Evolutionary conservation across 2,113 vertebrate genomes (phyloP).

Genomic region (Heterochromis multidens): DNA sequence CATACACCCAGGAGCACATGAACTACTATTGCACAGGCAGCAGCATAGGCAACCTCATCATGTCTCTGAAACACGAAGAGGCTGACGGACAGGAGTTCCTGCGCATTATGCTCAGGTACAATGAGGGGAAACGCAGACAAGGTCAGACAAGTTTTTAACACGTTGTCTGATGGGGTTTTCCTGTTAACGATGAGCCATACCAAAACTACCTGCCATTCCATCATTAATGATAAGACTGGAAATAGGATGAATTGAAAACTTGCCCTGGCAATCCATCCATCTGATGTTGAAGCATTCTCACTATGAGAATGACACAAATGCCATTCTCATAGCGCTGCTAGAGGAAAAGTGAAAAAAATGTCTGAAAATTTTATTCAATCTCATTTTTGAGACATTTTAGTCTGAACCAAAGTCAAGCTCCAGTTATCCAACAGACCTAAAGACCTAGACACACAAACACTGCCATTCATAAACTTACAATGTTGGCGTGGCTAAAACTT

Average conservation of each 20-base stretch:
- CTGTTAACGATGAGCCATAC: background rate
- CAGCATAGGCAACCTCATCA: conserved; percentile 89
- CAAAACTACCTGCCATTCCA: background rate
- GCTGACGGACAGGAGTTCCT: conserved; percentile 90
- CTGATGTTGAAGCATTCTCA: background rate
- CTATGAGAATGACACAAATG: background rate
- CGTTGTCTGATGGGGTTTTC: background rate
- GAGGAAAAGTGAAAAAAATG: background rate
- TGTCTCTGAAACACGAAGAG: conserved; percentile 94
- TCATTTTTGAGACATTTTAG: background rate
- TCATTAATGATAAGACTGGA: background rate
- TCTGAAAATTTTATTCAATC: too few species aligned
- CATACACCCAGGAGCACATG: conserved; percentile 85
- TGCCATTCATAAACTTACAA: too few species aligned
- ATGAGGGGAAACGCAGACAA: too few species aligned
- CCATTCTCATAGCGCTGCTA: background rate
- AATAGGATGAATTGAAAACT: background rate
- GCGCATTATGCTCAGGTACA: conserved; percentile 90
- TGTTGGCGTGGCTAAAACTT: background rate
- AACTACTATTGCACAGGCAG: conserved; percentile 93
- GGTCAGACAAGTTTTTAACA: too few species aligned
- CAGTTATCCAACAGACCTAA: background rate
- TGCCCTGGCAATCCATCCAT: background rate
- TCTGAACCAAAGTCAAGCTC: background rate
- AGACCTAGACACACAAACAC: background rate